Conservation (phyloP, 2,888 invertebrate species). For the Chelonus formosanus region DNA sequence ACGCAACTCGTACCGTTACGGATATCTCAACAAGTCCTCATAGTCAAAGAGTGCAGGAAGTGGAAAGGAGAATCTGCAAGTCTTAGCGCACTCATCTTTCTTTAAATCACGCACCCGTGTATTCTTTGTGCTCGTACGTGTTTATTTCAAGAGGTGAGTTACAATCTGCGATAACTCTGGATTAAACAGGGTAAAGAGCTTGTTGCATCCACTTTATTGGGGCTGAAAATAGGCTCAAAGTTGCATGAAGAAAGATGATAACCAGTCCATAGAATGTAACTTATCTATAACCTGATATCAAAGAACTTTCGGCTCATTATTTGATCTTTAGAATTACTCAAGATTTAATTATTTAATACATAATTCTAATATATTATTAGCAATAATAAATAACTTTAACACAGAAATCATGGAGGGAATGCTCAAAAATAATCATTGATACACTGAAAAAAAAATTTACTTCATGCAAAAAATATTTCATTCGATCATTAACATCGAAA, state of each 20-base stretch:
- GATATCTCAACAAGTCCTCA: constrained; percentile 2
- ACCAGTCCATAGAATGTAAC: constrained; percentile 38
- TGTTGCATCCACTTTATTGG: constrained; percentile 25
- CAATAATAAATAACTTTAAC: neutral
- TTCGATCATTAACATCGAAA: too few species aligned
- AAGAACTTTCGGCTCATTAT: constrained; percentile 42
- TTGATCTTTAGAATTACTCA: constrained; percentile 24
- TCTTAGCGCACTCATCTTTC: constrained; percentile 24
- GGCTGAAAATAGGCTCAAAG: constrained; percentile 14
- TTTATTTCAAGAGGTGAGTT: constrained; percentile 27
- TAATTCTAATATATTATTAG: constrained; percentile 4
- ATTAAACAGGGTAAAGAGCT: constrained; percentile 27
- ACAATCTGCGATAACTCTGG: constrained; percentile 27
- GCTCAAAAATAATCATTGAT: too few species aligned
- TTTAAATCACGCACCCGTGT: constrained; percentile 28
- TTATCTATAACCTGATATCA: constrained; percentile 38
- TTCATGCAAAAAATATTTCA: too few species aligned
- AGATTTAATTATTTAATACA: too few species aligned
- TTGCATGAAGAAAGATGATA: constrained; percentile 33
- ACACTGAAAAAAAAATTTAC: too few species aligned
- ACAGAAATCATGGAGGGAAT: neutral
- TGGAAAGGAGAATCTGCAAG: constrained; percentile 1
- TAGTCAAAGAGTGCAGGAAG: neutral
- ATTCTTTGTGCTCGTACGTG: constrained; percentile 25
- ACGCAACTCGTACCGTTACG: constrained; percentile 22